Base-by-base conservation (phyloP, 1,140 invertebrate species). In the Cydia splendana region DNA sequence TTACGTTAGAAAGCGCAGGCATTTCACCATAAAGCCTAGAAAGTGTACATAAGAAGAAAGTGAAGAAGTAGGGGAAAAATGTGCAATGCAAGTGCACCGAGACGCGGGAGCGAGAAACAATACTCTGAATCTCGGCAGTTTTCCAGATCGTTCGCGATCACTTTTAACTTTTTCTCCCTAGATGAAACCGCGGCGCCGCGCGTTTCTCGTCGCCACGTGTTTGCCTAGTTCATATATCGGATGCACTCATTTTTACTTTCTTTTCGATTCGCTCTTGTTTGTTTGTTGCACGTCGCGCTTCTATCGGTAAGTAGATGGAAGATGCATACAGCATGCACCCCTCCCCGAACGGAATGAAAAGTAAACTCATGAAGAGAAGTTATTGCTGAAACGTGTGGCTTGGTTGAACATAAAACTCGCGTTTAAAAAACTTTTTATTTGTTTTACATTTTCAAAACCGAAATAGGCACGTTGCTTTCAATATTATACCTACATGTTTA, bases 191-290 rank as follows among this genome's bases (percentile, higher is more conserved):
- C 83, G 80, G 87, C 84, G 82, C 82, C 85, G 87, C 85, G 85
- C 85, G 79, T 91, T 89, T 87, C 87, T 87, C 86, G 81, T 77
- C 83, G 81, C 79, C 80, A 81, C 84, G 85, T 83, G 88, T 88
- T 88, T 84, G 84, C 86, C 85, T 88, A 87, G 81, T 89, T 91
- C 88, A 88, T 87, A 86, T 89, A 90, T 86, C 87, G 83, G 83
- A 48, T 90, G 89, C 85, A 88, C 85, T 93, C 87, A 92, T 92
- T 93, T 93, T 93, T 93, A 93, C 91, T 93, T 92, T 93, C 91
- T 90, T 91, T 89, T 90, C 86, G 89, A 85, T 91, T 93, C 89
- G 86, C 90, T 90, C 86, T 91, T 92, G 80, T 88, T 90, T 78
- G 84, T 90, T 88, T 80, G 81, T 80, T 82, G 81, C 80, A 75